Evolutionary conservation across 2,113 vertebrate species (phyloP), one percentile per base, ranked within the genome.

Genomic region (Dromaius novaehollandiae): DNA sequence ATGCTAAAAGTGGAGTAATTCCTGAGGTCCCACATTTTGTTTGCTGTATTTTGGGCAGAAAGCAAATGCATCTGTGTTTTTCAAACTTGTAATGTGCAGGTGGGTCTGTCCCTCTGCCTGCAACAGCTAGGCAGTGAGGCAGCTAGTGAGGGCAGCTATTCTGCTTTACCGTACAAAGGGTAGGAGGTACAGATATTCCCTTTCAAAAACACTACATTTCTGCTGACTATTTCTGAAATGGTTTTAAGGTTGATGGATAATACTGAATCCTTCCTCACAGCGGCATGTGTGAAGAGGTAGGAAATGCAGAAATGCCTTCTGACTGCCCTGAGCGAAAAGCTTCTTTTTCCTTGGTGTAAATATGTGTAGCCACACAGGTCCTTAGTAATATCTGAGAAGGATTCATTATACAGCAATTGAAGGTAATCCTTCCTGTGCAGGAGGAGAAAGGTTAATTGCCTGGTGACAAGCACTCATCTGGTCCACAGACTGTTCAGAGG

Each of bases 1-100:
- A 88, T 14, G 91, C 95, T 97, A 97, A 97, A 97, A 95, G 95
- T 92, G 86, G 95, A 95, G 96, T 94, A 97, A 97, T 96, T 94
- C 93, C 94, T 9, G 69, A 90, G 77, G 89, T 82, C 74, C 92
- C 51, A 95, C 44, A 69, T 87, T 91, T 96, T 81, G n/a, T 93
- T 91, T 92, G 50, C 71, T 92, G 78, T 84, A 91, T n/a, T 96
- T 93, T 93, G 86, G 82, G 56, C 50, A 90, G 76, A 90, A 90
- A 95, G 63, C 74, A 87, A 91, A 86, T 30, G 76, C 38, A 93
- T 63, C 53, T 89, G 60, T 90, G n/a, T 71, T 89, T 94, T 88
- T 85, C 85, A 71, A 84, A 91, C 60, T 63, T 92, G n/a, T 70
- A 66, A 89, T 5, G 28, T 60, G 48, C 63, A 91, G 81, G 65